These are phyloP conservation scores for Fulmarus glacialis DNA, from an alignment of 2,113 vertebrate genomes.

Conservation along the genomic window DNA sequence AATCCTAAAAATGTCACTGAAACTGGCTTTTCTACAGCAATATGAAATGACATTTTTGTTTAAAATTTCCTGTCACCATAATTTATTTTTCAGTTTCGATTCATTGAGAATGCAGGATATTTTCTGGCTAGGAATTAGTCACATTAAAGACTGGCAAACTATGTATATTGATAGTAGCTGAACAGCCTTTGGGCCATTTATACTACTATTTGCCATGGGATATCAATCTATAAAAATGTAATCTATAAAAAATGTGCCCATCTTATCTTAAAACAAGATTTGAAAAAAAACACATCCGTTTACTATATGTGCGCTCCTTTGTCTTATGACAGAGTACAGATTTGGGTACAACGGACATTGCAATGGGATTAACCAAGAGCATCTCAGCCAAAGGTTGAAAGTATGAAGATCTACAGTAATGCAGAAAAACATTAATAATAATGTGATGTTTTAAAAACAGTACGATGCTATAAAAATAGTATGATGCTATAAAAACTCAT, in stretches of 20 bases:
- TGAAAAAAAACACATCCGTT: not conserved
- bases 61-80: not conserved
- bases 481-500: not conserved
- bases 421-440: not conserved
- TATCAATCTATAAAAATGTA: not conserved
- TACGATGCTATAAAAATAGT: not conserved
- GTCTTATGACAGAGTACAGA: not conserved
- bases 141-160: not conserved
- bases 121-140: not conserved
- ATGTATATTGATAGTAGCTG: not conserved
- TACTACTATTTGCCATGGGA: not conserved
- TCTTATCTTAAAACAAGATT: not conserved
- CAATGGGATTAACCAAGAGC: not conserved
- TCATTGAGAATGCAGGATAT: not conserved
- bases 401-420: not conserved
- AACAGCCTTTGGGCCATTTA: not conserved
- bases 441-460: not conserved
- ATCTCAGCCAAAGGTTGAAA: not conserved
- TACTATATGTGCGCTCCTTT: not conserved
- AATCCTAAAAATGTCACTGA: constrained; percentile 15
- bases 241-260: not conserved
- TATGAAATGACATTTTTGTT: not conserved
- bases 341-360: not conserved
- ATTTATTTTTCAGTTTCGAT: not conserved
- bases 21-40: not conserved